These are phyloP conservation scores for Xestobium rufovillosum DNA, from an alignment of 2,888 invertebrate species.

Conservation along the genomic window DNA sequence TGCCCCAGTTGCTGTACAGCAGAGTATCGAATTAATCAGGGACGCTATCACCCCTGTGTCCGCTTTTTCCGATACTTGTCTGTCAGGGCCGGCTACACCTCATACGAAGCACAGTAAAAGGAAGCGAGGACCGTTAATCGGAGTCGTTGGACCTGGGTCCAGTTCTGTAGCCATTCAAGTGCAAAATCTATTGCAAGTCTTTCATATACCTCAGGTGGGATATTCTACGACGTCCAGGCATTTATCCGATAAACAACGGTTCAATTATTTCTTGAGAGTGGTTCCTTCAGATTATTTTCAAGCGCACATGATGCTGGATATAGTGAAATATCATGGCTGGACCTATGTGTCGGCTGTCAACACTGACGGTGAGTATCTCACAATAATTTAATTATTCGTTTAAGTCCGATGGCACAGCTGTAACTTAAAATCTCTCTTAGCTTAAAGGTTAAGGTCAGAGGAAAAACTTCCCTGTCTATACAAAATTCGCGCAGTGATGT, in stretches of 20 bases:
- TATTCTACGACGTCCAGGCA: constrained; percentile 72
- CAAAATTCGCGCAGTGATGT: too few relatives aligned
- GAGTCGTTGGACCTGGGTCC: constrained; percentile 68
- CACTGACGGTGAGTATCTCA: constrained; percentile 56
- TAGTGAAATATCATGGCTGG: constrained; percentile 64
- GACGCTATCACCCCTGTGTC: constrained; percentile 52
- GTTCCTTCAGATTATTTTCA: constrained; percentile 73
- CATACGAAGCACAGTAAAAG: constrained; percentile 4
- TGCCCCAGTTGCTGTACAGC: constrained; percentile 69
- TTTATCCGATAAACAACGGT: constrained; percentile 66
- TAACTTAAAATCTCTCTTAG: too few relatives aligned
- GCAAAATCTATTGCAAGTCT: constrained; percentile 68
- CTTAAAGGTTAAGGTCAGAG: too few relatives aligned
- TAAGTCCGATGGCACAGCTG: too few relatives aligned
- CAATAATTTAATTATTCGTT: not conserved
- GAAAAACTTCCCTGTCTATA: too few relatives aligned
- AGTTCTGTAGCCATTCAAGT: constrained; percentile 63
- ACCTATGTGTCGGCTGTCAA: constrained; percentile 70
- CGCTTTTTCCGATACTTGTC: constrained; percentile 20
- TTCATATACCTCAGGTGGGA: constrained; percentile 60
- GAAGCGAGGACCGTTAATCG: constrained; percentile 49
- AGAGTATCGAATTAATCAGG: constrained; percentile 67
- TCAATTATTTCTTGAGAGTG: constrained; percentile 69
- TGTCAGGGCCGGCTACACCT: constrained; percentile 6
- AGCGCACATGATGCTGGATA: constrained; percentile 64